A percentile compares a stretch with the other conserved stretches of the same genome.
phyloP scores from a whole-genome alignment of 2,888 invertebrate genomes.

The Agrilus mali region DNA sequence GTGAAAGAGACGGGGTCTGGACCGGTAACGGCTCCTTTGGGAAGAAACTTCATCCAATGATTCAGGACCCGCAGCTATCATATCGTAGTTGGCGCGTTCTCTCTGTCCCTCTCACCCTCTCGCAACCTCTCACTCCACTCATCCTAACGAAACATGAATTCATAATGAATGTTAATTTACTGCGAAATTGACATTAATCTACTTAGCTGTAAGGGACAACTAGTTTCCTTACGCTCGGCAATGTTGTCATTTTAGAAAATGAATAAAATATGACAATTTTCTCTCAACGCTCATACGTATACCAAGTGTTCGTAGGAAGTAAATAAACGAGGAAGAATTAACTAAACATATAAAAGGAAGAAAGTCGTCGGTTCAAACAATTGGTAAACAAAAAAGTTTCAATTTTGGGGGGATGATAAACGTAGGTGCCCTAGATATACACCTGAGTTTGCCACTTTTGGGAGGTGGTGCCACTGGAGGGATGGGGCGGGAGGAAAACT shows the following conservation, averaged over 20 bases:
- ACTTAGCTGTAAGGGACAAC: slow-evolving; percentile 1
- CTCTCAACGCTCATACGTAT: no score
- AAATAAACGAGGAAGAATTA: no score
- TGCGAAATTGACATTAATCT: not conserved
- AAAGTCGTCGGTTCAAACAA: no score
- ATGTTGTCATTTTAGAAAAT: not conserved
- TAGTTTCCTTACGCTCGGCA: slow-evolving; percentile 1
- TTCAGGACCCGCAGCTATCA: slow-evolving; percentile 32
- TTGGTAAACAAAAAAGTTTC: no score
- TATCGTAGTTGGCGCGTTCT: slow-evolving; percentile 22
- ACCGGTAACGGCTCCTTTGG: slow-evolving; percentile 32
- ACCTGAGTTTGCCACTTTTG: no score
- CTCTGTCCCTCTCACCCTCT: not conserved
- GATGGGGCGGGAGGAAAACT: no score
- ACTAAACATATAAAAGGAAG: no score
- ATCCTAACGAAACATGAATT: slow-evolving; percentile 24
- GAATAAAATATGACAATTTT: no score
- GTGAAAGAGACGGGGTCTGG: slow-evolving; percentile 33
- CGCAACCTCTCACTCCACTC: not conserved
- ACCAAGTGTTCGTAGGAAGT: no score
- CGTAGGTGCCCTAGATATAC: no score
- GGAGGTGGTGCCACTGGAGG: no score
- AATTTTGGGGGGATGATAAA: no score
- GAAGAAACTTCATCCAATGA: slow-evolving; percentile 34
- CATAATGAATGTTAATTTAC: slow-evolving; percentile 29